Conservation (phyloP, 1,140 invertebrate species). For the Temnothorax nylanderi region DNA sequence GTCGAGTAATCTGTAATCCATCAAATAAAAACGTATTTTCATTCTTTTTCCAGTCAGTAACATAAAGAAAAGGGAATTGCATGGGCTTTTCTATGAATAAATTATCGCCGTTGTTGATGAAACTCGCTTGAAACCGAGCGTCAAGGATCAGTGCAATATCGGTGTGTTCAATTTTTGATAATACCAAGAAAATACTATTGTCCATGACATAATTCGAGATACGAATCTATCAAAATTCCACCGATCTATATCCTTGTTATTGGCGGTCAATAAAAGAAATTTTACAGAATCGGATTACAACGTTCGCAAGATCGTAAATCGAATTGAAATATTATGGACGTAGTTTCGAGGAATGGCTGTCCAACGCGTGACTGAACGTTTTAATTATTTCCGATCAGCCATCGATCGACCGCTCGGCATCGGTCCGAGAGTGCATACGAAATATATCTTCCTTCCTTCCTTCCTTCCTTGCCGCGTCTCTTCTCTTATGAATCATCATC, state of each 20-base stretch:
- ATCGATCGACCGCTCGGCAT: slow-evolving; percentile 3
- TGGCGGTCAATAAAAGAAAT: background rate
- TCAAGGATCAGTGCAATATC: background rate
- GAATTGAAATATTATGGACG: slow-evolving; percentile 14
- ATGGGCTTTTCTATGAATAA: background rate
- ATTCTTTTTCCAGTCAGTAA: background rate
- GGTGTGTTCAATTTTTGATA: slow-evolving; percentile 19
- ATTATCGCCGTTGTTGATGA: background rate
- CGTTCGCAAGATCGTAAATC: background rate
- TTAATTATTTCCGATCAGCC: slow-evolving; percentile 22
- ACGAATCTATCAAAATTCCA: background rate
- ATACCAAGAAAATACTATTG: background rate
- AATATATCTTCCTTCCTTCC: background rate
- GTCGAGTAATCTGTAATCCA: background rate
- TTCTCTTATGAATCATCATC: slow-evolving; percentile 43
- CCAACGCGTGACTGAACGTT: background rate
- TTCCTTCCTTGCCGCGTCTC: background rate
- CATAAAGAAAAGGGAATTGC: background rate
- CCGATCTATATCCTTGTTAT: background rate
- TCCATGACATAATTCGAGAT: background rate
- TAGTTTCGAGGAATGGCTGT: background rate
- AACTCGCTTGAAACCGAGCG: background rate
- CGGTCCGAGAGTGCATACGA: background rate
- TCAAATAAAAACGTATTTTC: background rate
- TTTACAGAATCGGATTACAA: background rate